A percentile compares a stretch with the other conserved stretches of the same genome.
Evolutionary conservation across 2,113 vertebrate species (phyloP).

Genomic region (Coracopsis vasa): DNA sequence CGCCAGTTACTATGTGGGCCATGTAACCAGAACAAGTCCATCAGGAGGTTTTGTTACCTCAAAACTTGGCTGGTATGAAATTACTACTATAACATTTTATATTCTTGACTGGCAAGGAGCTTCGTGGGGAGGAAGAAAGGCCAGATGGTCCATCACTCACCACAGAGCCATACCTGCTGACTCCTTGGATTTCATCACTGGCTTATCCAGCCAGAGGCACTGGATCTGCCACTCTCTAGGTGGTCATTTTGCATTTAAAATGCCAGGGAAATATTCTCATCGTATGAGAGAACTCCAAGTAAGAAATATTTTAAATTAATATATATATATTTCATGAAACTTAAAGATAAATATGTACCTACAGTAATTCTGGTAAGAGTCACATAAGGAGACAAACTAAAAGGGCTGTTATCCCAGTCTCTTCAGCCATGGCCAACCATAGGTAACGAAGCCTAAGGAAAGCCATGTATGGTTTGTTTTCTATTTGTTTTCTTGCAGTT

Average conservation of each 20-base stretch:
- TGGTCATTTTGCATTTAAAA: constrained; percentile 80
- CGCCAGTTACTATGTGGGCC: not conserved
- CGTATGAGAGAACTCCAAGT: not conserved
- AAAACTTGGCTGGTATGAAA: not conserved
- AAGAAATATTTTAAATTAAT: not conserved
- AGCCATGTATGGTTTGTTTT: not conserved
- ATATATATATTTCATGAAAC: not conserved
- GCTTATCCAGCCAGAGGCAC: constrained; percentile 80
- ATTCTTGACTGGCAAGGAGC: not conserved
- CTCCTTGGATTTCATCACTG: constrained; percentile 85
- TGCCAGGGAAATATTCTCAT: constrained; percentile 39
- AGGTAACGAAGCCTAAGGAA: not conserved
- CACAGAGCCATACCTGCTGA: constrained; percentile 84
- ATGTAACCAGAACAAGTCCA: not conserved
- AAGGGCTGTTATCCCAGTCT: not conserved
- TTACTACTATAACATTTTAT: not conserved
- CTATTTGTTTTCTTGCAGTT: not conserved
- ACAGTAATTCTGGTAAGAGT: not conserved
- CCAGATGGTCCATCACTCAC: constrained; percentile 77
- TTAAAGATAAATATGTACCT: not conserved
- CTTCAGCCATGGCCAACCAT: not conserved
- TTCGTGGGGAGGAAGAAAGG: not conserved
- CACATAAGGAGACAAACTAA: not conserved
- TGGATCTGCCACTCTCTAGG: constrained; percentile 64
- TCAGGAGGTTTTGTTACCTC: not conserved